Base-by-base conservation (phyloP, 2,888 invertebrate genomes). In the Ophion slaviceki region DNA sequence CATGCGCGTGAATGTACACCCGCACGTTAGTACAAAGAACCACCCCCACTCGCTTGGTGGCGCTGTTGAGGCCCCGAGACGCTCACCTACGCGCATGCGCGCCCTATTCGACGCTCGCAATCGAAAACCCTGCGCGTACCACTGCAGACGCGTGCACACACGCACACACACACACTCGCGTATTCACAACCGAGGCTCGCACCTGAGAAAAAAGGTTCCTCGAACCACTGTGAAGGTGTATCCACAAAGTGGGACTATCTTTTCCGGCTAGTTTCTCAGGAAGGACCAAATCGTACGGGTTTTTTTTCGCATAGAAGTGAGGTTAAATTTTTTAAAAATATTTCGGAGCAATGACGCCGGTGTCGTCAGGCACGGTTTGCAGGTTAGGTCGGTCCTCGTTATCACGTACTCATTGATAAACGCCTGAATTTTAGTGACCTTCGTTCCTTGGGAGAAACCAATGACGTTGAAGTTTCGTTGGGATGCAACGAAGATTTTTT, bases 31-130 rank as follows among this genome's bases (percentile, higher is more conserved):
- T 61, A 3, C 64, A 32, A 64, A 66, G 17, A 36, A 6, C 14
- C 62, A 8, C 79, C 80, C 71, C 75, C 82, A 72, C 82, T 59
- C 32, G 36, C 6, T 32, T 20, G 24, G n/a, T 32, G 66, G 53
- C 36, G 57, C 66, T 68, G 61, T 14, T 75, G 59, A 61, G 79
- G 64, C 80, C 80, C 80, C 61, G 59, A 45, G 76, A 71, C 67
- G 81, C 84, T 70, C 71, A 79, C 76, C 82, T 82, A 28, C 32
- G 84, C 86, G 86, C 86, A 86, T 85, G 86, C 85, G 86, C 84
- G 47, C 71, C 28, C 59, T 28, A 20, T 67, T 61, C 57, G n/a
- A 66, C 77, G 70, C 62, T 77, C 68, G 40, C 28, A 62, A 66
- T 32, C 53, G 59, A 61, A 74, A 36, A 47, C 1, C 14, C 47